Conservation (phyloP, 2,888 invertebrate species). For the Phytoseiulus persimilis region DNA sequence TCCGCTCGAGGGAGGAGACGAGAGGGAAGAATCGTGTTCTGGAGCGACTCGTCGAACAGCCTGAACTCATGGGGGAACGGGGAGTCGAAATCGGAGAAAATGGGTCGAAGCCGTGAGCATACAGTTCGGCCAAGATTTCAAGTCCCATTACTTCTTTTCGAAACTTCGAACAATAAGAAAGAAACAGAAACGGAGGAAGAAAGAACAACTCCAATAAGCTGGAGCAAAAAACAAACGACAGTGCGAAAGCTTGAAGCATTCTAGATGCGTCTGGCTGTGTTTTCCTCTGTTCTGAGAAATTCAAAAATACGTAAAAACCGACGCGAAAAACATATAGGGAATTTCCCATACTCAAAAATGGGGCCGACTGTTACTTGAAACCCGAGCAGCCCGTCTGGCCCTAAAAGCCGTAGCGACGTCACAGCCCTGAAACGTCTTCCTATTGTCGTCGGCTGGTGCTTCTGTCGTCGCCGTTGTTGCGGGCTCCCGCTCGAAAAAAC, state of each 20-base stretch:
- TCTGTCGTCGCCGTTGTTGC: background rate
- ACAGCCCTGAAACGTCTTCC: conserved; percentile 5
- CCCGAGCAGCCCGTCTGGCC: background rate
- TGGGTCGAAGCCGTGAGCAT: background rate
- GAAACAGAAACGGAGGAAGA: background rate
- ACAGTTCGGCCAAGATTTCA: too few relatives aligned
- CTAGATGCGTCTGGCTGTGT: background rate
- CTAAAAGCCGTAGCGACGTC: background rate
- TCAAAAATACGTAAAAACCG: background rate
- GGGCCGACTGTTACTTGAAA: background rate
- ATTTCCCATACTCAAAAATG: background rate
- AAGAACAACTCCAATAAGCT: background rate
- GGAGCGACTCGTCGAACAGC: too few relatives aligned
- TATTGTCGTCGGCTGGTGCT: background rate
- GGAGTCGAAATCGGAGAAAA: background rate
- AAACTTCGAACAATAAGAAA: background rate
- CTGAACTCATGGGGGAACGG: background rate
- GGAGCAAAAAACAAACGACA: background rate
- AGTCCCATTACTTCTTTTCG: background rate
- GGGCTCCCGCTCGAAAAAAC: background rate
- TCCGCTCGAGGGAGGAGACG: too few relatives aligned
- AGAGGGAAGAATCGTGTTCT: too few relatives aligned
- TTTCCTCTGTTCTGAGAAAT: background rate
- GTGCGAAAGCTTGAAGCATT: background rate
- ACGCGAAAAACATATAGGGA: background rate